Conservation (phyloP, 2,797 vertebrate species). For the Sphenodon punctatus region DNA sequence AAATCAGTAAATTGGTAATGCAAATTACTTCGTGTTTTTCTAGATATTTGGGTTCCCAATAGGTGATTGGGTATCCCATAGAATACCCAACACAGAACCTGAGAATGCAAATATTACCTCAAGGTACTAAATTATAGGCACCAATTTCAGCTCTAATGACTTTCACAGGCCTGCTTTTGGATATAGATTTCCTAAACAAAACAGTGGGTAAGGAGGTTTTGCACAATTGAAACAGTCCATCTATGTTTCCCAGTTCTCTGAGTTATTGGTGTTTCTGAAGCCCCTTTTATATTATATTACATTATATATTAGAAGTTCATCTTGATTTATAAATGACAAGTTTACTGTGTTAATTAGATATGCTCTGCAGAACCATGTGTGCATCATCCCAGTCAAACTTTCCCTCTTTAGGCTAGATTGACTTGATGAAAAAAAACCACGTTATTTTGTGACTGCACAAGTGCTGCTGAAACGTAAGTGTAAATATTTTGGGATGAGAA, state of each 20-base stretch:
- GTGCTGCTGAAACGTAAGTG: conserved; percentile 37
- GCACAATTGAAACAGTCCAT: neutral
- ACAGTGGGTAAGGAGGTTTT: neutral
- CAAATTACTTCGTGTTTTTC: too few species aligned
- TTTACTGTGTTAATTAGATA: conserved; percentile 3
- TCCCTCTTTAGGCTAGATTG: conserved; percentile 9
- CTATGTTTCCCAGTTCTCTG: neutral
- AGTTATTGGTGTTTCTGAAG: neutral
- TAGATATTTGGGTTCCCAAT: too few species aligned
- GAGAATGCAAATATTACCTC: too few species aligned
- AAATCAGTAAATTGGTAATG: too few species aligned
- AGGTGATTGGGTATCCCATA: too few species aligned
- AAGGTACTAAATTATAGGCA: too few species aligned
- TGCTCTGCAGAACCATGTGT: conserved; percentile 1
- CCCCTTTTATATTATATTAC: neutral
- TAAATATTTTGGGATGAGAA: conserved; percentile 40
- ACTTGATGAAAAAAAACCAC: conserved; percentile 37
- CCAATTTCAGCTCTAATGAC: too few species aligned
- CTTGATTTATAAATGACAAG: conserved; percentile 29
- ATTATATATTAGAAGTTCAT: conserved; percentile 23
- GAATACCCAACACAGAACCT: too few species aligned
- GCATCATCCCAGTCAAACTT: neutral
- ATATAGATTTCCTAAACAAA: rapidly evolving
- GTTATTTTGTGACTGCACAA: conserved; percentile 39
- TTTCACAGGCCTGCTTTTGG: rapidly evolving